Evolutionary conservation across 2,113 vertebrate species (phyloP), one percentile per base, ranked within the genome.

Genomic region (Semnopithecus entellus): DNA sequence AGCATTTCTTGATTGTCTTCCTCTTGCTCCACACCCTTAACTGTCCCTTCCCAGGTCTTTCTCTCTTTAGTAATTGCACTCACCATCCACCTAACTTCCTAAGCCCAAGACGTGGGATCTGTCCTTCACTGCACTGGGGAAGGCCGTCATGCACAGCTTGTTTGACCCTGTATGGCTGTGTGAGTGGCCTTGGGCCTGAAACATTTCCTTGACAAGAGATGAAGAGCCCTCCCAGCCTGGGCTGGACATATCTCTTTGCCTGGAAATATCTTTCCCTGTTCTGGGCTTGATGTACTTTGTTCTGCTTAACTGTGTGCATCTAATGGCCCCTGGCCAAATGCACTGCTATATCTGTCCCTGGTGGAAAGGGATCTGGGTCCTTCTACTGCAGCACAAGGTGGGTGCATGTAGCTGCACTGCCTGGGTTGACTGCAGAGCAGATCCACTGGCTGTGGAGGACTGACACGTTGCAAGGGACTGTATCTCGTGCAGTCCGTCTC

Each of bases 371-470:
- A 13, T 25, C 55, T 40, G 64, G n/a, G 20, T 61, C 55, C 40
- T 83, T 64, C 52, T 48, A 27, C 40, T 30, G 38, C 16, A 48
- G 32, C 57, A 10, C 0, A 0, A 12, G 20, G 73, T 35, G 68
- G 79, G 40, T n/a, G 25, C n/a, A 1, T 68, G 35, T 4, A 8
- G 25, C 22, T 52, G 12, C 18, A 7, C 16, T 16, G 10, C 1
- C 3, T 4, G 11, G 2, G 0, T 61, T 23, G 2, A 48, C 70
- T 66, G 3, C 6, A 35, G 83, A 11, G 30, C 16, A 3, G n/a
- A 32, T 45, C 38, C 70, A 75, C 10, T 32, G 18, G 20, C 38
- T 17, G 0, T 3, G 64, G 75, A 48, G 23, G 22, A 27, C 23
- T 0, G n/a, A 27, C 2, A 20, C 6, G 1, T 30, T 22, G 32